phyloP scores from a whole-genome alignment of 2,797 vertebrate genomes.

The Hoplostethus atlanticus region DNA sequence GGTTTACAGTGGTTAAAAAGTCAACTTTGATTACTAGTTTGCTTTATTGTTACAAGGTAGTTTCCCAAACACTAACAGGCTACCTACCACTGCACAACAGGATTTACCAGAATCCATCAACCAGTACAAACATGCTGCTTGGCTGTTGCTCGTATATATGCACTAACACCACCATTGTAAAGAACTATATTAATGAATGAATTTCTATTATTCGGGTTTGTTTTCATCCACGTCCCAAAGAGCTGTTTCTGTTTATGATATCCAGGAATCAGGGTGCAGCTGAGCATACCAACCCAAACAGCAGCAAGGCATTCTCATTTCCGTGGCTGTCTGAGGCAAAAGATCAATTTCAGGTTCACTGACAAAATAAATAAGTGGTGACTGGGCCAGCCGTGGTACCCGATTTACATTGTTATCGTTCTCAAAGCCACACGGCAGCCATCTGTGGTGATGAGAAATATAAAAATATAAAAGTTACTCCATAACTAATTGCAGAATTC shows the following conservation, averaged over 20 bases:
- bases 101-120: slow-evolving; percentile 35
- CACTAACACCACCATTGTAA: not conserved
- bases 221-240: slow-evolving; percentile 26
- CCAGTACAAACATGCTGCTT: slow-evolving; percentile 44
- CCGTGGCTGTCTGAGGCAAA: slow-evolving; percentile 44
- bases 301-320: slow-evolving; percentile 51
- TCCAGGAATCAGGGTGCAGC: too few species aligned
- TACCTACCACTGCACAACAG: slow-evolving; percentile 6
- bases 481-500: too few species aligned
- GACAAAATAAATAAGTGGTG: slow-evolving; percentile 42
- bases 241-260: slow-evolving; percentile 36
- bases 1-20: too few species aligned
- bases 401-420: slow-evolving; percentile 27
- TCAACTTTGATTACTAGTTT: too few species aligned
- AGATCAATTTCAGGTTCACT: slow-evolving; percentile 3
- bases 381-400: not conserved
- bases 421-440: not conserved
- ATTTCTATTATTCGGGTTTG: slow-evolving; percentile 24
- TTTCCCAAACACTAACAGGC: too few species aligned
- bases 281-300: slow-evolving; percentile 2
- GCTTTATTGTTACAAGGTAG: too few species aligned
- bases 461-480: too few species aligned
- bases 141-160: slow-evolving; percentile 21
- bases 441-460: not conserved
- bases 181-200: not conserved